These are phyloP conservation scores for Apamea anceps DNA, from an alignment of 2,888 invertebrate genomes.

Conservation along the genomic window DNA sequence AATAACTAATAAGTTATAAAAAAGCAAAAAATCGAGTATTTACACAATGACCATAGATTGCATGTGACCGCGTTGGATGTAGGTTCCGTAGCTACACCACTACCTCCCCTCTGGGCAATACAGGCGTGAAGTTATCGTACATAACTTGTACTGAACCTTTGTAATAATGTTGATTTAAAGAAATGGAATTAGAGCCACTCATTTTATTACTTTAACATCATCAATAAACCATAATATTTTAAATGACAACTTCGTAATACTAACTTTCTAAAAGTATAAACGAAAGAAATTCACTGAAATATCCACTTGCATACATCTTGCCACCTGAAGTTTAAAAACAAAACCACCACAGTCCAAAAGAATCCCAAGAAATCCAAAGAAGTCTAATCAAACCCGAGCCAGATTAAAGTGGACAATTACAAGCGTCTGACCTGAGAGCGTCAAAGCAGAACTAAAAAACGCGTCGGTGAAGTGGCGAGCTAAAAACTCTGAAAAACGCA, in stretches of 20 bases:
- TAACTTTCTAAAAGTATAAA: too few species aligned
- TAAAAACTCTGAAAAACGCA: conserved; percentile 42
- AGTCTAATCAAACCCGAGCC: conserved; percentile 28
- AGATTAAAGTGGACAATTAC: conserved; percentile 39
- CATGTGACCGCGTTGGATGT: not conserved
- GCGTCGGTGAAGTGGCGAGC: conserved; percentile 22
- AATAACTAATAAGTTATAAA: not conserved
- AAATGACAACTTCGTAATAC: not conserved
- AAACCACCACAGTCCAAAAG: not conserved
- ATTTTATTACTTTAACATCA: not conserved
- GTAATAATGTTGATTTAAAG: too few species aligned
- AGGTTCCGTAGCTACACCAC: not conserved
- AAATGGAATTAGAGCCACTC: too few species aligned
- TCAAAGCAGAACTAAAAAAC: conserved; percentile 28
- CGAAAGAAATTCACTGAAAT: not conserved
- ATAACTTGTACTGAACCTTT: not conserved
- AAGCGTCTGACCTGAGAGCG: conserved; percentile 17
- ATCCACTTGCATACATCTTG: not conserved
- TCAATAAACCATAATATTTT: too few species aligned
- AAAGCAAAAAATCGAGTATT: too few species aligned
- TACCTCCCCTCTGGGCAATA: not conserved
- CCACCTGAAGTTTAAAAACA: conserved; percentile 3
- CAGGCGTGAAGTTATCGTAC: too few species aligned
- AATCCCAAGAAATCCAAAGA: not conserved
- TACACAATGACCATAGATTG: too few species aligned